Evolutionary conservation across 2,113 vertebrate species (phyloP).

Genomic region (Microcebus murinus): DNA sequence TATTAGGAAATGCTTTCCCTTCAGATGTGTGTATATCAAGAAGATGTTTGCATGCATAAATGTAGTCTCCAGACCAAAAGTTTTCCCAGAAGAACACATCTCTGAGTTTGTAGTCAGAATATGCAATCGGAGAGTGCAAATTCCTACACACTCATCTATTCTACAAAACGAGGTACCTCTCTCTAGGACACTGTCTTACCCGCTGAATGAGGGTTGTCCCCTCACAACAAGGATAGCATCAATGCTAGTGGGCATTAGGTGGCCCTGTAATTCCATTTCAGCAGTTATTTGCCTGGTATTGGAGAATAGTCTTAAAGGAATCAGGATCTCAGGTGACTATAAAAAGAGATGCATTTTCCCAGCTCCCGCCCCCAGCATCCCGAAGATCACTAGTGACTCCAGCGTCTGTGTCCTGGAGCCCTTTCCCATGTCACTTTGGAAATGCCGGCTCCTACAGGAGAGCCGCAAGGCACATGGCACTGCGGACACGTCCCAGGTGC

Average conservation of each 20-base stretch:
- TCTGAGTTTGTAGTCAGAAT: constrained; percentile 34
- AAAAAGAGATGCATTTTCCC: neutral
- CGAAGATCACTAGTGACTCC: neutral
- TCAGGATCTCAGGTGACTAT: neutral
- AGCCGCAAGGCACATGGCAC: rapidly evolving
- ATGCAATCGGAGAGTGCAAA: neutral
- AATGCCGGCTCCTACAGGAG: neutral
- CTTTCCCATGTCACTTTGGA: neutral
- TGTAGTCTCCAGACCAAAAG: neutral
- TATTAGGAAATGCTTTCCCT: constrained; percentile 31
- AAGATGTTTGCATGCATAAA: neutral
- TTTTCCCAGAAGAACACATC: neutral
- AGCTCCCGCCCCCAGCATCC: neutral
- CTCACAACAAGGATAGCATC: neutral
- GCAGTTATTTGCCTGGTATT: neutral
- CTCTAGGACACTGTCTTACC: neutral
- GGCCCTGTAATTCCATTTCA: constrained; percentile 41
- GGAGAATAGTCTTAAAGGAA: neutral
- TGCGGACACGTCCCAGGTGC: too few species aligned
- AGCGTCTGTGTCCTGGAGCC: neutral
- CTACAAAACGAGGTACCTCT: neutral
- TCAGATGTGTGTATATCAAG: neutral
- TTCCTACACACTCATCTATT: neutral
- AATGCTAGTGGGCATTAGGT: constrained; percentile 12
- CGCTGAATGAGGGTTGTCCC: neutral